Evolutionary conservation across 2,797 vertebrate genomes (phyloP).

Genomic region (Acipenser transmontanus): DNA sequence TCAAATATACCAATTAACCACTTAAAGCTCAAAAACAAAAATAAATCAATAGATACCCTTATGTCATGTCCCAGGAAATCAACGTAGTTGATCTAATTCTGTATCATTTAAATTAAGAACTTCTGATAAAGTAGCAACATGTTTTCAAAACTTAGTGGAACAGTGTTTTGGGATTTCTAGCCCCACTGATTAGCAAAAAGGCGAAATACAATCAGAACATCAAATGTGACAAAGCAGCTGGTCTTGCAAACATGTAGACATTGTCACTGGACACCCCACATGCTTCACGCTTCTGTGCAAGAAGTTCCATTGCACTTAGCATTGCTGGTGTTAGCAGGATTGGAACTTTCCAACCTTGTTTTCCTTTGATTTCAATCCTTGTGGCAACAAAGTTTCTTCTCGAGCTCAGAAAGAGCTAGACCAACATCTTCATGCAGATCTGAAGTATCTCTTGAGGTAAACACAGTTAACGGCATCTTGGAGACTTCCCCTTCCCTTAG

Average conservation of each 20-base stretch:
- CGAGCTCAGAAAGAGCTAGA: constrained; percentile 4
- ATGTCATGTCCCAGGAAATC: too few relatives aligned
- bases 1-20: too few relatives aligned
- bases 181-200: constrained; percentile 13
- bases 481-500: too few relatives aligned
- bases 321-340: constrained; percentile 28
- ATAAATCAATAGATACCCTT: too few relatives aligned
- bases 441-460: too few relatives aligned
- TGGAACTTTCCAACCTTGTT: constrained; percentile 19
- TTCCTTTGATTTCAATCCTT: constrained; percentile 19
- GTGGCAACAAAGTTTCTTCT: constrained; percentile 22
- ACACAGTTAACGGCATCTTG: too few relatives aligned
- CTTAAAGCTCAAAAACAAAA: too few relatives aligned
- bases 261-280: constrained; percentile 24
- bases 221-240: constrained; percentile 20
- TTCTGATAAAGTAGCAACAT: too few relatives aligned
- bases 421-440: too few relatives aligned
- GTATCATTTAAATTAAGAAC: too few relatives aligned
- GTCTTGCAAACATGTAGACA: constrained; percentile 22
- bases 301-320: constrained; percentile 22
- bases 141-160: not conserved
- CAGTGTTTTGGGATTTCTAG: constrained; percentile 11
- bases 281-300: not conserved
- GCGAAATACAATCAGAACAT: constrained; percentile 23
- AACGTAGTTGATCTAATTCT: too few relatives aligned